phyloP scores from a whole-genome alignment of 2,113 vertebrate species.

The Ptyas mucosa region DNA sequence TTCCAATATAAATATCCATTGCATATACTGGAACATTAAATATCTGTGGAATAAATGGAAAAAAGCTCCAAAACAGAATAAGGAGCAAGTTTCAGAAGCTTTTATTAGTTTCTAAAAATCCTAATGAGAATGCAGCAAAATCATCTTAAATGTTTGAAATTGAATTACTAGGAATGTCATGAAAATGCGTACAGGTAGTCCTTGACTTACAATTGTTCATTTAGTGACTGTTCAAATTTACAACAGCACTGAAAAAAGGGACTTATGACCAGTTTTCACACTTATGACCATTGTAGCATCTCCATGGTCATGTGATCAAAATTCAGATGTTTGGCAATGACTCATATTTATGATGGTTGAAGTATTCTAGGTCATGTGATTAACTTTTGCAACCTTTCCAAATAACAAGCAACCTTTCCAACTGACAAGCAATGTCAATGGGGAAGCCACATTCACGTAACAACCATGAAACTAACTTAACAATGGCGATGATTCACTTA shows the following conservation, averaged over 20 bases:
- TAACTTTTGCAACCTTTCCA: not conserved
- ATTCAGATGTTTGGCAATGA: not conserved
- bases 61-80: conserved; percentile 10
- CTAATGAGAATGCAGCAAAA: not conserved
- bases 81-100: conserved; percentile 23
- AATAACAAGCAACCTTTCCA: not conserved
- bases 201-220: not conserved
- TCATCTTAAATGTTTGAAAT: conserved; percentile 21
- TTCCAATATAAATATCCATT: conserved; percentile 58
- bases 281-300: not conserved
- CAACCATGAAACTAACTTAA: not conserved
- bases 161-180: conserved; percentile 39
- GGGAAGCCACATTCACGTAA: not conserved
- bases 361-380: not conserved
- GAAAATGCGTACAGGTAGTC: too few species aligned
- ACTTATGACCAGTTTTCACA: not conserved
- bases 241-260: not conserved
- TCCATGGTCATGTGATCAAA: not conserved
- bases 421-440: not conserved
- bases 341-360: not conserved
- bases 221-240: not conserved
- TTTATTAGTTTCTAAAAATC: not conserved
- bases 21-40: conserved; percentile 37
- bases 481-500: not conserved
- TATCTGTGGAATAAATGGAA: conserved; percentile 37